These are phyloP conservation scores for Campoletis raptor DNA, from an alignment of 2,888 invertebrate genomes.

Conservation along the genomic window DNA sequence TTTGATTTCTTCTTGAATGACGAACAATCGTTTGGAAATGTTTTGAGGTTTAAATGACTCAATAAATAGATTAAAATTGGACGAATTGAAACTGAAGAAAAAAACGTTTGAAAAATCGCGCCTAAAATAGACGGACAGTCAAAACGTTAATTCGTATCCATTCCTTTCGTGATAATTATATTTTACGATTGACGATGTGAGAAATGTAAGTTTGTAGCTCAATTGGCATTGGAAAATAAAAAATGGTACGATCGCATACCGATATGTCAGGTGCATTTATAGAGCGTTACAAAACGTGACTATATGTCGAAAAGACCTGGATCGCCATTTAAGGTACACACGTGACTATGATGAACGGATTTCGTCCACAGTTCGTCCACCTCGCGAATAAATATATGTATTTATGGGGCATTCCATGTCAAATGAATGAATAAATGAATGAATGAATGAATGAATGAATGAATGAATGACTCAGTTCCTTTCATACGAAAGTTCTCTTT, in stretches of 20 bases:
- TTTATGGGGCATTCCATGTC: neutral
- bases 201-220: conserved; percentile 4
- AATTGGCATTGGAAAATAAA: conserved; percentile 26
- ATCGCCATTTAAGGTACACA: conserved; percentile 67
- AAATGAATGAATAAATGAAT: neutral
- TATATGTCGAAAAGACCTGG: conserved; percentile 65
- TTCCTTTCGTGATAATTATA: neutral
- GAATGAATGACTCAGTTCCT: neutral
- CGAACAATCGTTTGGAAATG: too few relatives aligned
- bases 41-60: too few relatives aligned
- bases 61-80: too few relatives aligned
- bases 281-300: conserved; percentile 62
- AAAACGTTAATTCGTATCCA: neutral
- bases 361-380: conserved; percentile 38
- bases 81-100: too few relatives aligned
- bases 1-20: too few relatives aligned
- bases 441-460: neutral
- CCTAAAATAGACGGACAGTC: too few relatives aligned
- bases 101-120: too few relatives aligned
- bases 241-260: conserved; percentile 45
- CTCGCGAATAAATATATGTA: neutral
- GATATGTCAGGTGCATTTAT: conserved; percentile 46
- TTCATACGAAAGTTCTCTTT: neutral
- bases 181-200: neutral
- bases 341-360: conserved; percentile 56